Base-by-base conservation (phyloP, 2,113 vertebrate genomes). In the Eubucco bourcierii region DNA sequence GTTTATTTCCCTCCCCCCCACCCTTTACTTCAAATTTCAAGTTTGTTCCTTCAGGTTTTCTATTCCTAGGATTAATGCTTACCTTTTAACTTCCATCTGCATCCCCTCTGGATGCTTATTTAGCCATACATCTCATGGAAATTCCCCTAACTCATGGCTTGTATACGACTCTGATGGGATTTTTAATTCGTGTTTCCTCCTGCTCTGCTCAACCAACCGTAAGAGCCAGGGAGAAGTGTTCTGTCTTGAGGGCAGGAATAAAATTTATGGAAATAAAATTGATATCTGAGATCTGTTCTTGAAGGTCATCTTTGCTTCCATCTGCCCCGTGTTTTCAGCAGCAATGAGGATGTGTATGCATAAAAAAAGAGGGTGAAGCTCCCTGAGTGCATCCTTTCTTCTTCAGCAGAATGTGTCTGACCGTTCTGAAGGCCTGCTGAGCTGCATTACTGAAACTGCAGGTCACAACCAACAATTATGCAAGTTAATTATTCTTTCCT, bases 401-500 rank as follows among this genome's bases (percentile, higher is more conserved):
- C 3, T 75, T 60, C 75, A 74, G 47, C 73, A 77, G 53, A 21
- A 53, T 25, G 7, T 53, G 39, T 74, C 60, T 91, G 87, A 60
- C 84, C 65, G 5, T 67, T 89, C 82, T 60, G 37, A 81, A 85
- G 73, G 53, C 65, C 44, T 68, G 47, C 89, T 80, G 89, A 90
- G 81, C 70, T 85, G 79, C 21, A 8, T 67, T 87, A 58, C 79
- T 83, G 76, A 85, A 91, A 90, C 76, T 83, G 46, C 79, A 72
- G 87, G 72, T 93, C 91, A 75, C 68, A 83, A 24, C 72, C 47
- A 90, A 88, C 61, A 94, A 78, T 94, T 96, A 92, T 17, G 68
- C 82, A 72, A 90, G 87, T 83, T 96, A 94, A 95, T 96, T 91
- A 89, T 73, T 86, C 82, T 75, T 91, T 91, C 59, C 58, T 94